A percentile compares a stretch with the other conserved stretches of the same genome.
phyloP scores from a whole-genome alignment of 2,888 invertebrate species.

The Rhorus exstirpatorius region DNA sequence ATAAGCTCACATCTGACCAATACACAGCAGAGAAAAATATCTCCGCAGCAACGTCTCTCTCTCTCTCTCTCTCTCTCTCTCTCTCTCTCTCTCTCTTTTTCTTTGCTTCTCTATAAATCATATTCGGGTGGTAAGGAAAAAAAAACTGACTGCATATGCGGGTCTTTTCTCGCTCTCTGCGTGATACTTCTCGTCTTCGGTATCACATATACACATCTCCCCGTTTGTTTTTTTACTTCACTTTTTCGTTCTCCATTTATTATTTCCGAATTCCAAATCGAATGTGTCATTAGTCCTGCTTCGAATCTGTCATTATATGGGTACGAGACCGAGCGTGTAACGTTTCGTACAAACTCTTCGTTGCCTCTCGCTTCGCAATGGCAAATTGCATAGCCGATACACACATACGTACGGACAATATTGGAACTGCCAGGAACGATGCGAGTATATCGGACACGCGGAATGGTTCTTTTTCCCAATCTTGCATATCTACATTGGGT shows the following conservation, averaged over 20 bases:
- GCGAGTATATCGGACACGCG: constrained; percentile 46
- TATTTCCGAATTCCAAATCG: constrained; percentile 63
- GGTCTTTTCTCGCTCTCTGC: constrained; percentile 49
- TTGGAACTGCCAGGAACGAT: constrained; percentile 26
- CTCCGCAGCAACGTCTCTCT: constrained; percentile 56
- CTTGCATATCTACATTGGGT: neutral
- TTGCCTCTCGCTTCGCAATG: constrained; percentile 33
- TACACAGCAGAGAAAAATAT: constrained; percentile 40
- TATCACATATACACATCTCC: constrained; percentile 23
- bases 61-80: constrained; percentile 43
- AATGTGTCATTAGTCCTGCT: constrained; percentile 69
- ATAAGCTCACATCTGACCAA: constrained; percentile 27
- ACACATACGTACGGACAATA: neutral
- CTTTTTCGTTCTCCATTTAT: constrained; percentile 46
- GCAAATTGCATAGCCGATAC: constrained; percentile 62
- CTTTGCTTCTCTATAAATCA: constrained; percentile 63
- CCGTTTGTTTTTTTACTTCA: constrained; percentile 38
- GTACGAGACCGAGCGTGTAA: constrained; percentile 39
- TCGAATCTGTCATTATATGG: constrained; percentile 67
- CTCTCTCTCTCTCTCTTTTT: constrained; percentile 24
- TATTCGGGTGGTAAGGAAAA: constrained; percentile 53
- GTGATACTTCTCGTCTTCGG: constrained; percentile 27
- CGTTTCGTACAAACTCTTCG: constrained; percentile 49
- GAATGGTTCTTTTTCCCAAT: constrained; percentile 21
- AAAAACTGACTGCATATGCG: constrained; percentile 27